phyloP scores from a whole-genome alignment of 2,888 invertebrate species.

The Eupithecia subumbrata region DNA sequence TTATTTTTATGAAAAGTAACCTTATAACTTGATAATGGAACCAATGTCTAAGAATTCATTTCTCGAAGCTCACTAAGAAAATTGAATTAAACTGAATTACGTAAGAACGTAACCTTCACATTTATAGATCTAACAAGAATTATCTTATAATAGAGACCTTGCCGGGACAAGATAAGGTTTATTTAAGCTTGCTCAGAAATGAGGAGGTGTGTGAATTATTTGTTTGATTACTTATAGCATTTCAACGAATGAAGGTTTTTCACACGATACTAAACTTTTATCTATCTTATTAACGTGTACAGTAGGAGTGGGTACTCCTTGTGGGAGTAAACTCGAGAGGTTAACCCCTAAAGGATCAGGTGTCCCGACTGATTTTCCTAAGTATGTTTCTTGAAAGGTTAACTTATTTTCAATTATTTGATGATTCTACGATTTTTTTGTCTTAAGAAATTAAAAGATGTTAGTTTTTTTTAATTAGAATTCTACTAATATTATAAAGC shows the following conservation, averaged over 20 bases:
- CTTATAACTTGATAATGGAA: too few relatives aligned
- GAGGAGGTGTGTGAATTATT: slow-evolving; percentile 24
- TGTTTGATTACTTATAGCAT: slow-evolving; percentile 17
- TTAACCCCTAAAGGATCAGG: background rate
- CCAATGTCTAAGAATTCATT: slow-evolving; percentile 29
- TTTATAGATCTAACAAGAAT: slow-evolving; percentile 19
- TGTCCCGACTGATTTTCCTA: too few relatives aligned
- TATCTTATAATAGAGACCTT: slow-evolving; percentile 8
- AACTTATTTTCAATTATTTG: too few relatives aligned
- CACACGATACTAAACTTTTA: slow-evolving; percentile 23
- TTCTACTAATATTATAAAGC: too few relatives aligned
- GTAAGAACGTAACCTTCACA: slow-evolving; percentile 32
- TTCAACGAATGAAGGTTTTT: slow-evolving; percentile 31
- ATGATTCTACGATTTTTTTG: too few relatives aligned
- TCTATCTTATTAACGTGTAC: background rate
- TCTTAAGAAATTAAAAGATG: too few relatives aligned
- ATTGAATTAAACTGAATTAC: slow-evolving; percentile 49
- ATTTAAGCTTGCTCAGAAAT: slow-evolving; percentile 17
- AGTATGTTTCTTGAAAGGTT: too few relatives aligned
- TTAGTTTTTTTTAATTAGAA: too few relatives aligned
- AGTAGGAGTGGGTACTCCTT: background rate
- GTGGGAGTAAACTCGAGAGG: background rate
- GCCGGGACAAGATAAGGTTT: slow-evolving; percentile 11
- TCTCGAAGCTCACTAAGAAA: slow-evolving; percentile 62
- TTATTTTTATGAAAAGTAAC: too few relatives aligned